These are phyloP conservation scores for Callocephalon fimbriatum DNA, from an alignment of 2,113 vertebrate species.

Conservation along the genomic window DNA sequence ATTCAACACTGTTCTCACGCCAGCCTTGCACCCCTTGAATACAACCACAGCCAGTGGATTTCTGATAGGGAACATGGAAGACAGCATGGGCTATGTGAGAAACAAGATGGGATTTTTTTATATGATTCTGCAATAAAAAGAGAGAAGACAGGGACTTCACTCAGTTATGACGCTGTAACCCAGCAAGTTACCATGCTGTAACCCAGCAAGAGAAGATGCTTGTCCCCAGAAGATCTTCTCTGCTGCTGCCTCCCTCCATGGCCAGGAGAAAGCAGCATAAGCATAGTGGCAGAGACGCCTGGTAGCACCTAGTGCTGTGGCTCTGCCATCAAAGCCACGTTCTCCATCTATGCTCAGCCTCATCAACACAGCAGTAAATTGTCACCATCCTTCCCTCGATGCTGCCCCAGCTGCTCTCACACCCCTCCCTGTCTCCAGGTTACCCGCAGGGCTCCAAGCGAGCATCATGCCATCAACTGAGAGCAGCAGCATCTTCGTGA, in stretches of 20 bases:
- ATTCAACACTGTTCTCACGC: not conserved
- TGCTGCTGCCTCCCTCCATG: not conserved
- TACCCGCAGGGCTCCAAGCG: rapidly evolving
- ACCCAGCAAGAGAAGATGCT: not conserved
- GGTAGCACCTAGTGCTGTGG: rapidly evolving
- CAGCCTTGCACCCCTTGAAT: not conserved
- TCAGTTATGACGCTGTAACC: not conserved
- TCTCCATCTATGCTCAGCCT: not conserved
- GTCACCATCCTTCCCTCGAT: rapidly evolving
- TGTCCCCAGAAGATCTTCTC: not conserved
- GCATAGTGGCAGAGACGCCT: rapidly evolving
- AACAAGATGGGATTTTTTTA: not conserved
- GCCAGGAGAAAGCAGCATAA: rapidly evolving
- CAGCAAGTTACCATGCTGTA: not conserved
- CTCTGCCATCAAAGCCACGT: not conserved
- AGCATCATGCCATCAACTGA: rapidly evolving
- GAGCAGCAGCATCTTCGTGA: not conserved
- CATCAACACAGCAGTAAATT: not conserved
- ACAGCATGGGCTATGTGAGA: not conserved
- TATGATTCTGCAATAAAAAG: not conserved
- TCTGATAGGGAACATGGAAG: not conserved
- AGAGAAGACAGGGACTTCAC: not conserved
- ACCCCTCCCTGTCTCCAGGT: rapidly evolving
- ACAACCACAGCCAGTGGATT: not conserved
- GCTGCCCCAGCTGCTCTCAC: not conserved